These are phyloP conservation scores for Melopsittacus undulatus DNA, from an alignment of 2,797 vertebrate species.

Conservation along the genomic window DNA sequence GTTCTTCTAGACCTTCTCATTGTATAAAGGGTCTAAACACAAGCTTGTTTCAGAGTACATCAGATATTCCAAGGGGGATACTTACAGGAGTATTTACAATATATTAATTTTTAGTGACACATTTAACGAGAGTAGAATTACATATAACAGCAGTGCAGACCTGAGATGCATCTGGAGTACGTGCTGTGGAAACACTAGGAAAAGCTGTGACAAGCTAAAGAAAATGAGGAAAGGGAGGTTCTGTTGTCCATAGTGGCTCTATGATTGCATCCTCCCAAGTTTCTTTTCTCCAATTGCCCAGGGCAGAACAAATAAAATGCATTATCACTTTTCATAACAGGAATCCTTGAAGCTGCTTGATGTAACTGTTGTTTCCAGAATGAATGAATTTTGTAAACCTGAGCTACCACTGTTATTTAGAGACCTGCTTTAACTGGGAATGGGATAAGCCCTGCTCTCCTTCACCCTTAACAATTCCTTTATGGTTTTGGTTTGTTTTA, in stretches of 20 bases:
- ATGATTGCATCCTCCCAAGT: neutral
- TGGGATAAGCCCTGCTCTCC: neutral
- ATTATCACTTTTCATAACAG: neutral
- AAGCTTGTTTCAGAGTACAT: neutral
- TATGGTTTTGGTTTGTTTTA: neutral
- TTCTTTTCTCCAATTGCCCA: neutral
- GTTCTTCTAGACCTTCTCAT: slow-evolving; percentile 2
- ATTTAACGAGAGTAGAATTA: neutral
- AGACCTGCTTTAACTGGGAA: neutral
- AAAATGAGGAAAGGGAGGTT: neutral
- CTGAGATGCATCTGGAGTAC: neutral
- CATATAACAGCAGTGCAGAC: neutral
- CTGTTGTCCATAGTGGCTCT: neutral
- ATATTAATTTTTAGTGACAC: neutral
- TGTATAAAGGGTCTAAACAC: neutral
- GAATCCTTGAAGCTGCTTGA: neutral
- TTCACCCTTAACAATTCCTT: neutral
- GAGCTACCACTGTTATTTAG: neutral
- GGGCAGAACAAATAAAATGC: neutral
- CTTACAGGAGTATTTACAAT: neutral
- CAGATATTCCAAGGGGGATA: neutral
- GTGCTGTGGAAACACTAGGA: neutral
- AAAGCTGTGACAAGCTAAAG: neutral
- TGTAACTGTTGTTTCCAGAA: neutral
- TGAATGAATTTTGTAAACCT: neutral